Conservation (phyloP, 2,113 vertebrate species). For the Synchiropus splendidus region DNA sequence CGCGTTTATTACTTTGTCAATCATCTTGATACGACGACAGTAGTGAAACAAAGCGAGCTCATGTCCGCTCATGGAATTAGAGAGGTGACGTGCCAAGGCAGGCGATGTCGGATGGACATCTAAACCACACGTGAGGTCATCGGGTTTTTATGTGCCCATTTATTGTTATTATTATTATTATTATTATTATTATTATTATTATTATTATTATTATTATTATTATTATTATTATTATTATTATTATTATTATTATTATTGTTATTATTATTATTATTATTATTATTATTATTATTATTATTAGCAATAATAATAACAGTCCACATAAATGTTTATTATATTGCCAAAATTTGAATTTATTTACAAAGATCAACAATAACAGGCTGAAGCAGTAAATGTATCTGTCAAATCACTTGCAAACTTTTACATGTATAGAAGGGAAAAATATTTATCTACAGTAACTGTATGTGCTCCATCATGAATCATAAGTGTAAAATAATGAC, state of each 20-base stretch:
- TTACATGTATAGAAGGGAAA: too few relatives aligned
- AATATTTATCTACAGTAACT: too few relatives aligned
- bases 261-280: too few relatives aligned
- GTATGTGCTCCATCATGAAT: too few relatives aligned
- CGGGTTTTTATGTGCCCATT: constrained; percentile 10
- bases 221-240: constrained; percentile 7
- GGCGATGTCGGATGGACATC: constrained; percentile 32
- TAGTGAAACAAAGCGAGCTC: constrained; percentile 52
- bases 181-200: constrained; percentile 7
- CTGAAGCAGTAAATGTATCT: too few relatives aligned
- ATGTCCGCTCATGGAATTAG: constrained; percentile 57
- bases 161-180: background rate
- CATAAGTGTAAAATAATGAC: too few relatives aligned
- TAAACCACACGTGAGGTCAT: constrained; percentile 44
- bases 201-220: constrained; percentile 4
- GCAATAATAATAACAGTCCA: too few relatives aligned
- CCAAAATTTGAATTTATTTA: too few relatives aligned
- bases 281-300: too few relatives aligned
- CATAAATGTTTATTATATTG: too few relatives aligned
- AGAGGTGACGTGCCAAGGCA: constrained; percentile 42
- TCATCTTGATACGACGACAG: constrained; percentile 57
- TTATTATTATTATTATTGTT: constrained; percentile 1
- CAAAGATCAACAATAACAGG: too few relatives aligned
- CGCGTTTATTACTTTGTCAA: constrained; percentile 67
- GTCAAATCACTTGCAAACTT: too few relatives aligned